Conservation (phyloP, 2,888 invertebrate species). For the Epinotia nisella region DNA sequence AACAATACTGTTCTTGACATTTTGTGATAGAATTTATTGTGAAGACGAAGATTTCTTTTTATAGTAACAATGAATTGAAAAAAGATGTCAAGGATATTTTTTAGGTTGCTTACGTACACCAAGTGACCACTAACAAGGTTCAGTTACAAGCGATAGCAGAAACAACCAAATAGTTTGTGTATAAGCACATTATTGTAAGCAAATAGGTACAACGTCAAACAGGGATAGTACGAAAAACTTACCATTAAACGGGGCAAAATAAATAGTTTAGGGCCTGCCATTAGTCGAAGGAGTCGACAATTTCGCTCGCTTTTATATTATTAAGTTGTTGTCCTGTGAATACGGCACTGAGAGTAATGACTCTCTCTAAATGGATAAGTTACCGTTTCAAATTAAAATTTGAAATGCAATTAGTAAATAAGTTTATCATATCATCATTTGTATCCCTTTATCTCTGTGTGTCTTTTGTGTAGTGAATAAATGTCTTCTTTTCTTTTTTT, state of each 20-base stretch:
- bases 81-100: neutral
- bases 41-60: slow-evolving; percentile 8
- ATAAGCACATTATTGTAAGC: too few species aligned
- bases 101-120: neutral
- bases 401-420: too few species aligned
- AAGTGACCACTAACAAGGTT: neutral
- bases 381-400: slow-evolving; percentile 1
- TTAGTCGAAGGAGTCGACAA: slow-evolving; percentile 69
- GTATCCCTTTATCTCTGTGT: too few species aligned
- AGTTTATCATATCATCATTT: too few species aligned
- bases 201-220: neutral
- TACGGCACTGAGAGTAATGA: slow-evolving; percentile 44
- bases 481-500: too few species aligned
- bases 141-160: neutral
- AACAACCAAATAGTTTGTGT: neutral
- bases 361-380: slow-evolving; percentile 52
- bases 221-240: neutral
- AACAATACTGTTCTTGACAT: slow-evolving; percentile 38
- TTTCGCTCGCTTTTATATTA: slow-evolving; percentile 75
- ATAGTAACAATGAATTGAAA: neutral
- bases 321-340: slow-evolving; percentile 74
- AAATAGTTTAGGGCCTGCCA: slow-evolving; percentile 75
- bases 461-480: too few species aligned
- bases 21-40: slow-evolving; percentile 25
- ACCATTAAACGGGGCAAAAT: slow-evolving; percentile 40